Conservation (phyloP, 2,797 vertebrate genomes). For the Pseudochaenichthys georgianus region DNA sequence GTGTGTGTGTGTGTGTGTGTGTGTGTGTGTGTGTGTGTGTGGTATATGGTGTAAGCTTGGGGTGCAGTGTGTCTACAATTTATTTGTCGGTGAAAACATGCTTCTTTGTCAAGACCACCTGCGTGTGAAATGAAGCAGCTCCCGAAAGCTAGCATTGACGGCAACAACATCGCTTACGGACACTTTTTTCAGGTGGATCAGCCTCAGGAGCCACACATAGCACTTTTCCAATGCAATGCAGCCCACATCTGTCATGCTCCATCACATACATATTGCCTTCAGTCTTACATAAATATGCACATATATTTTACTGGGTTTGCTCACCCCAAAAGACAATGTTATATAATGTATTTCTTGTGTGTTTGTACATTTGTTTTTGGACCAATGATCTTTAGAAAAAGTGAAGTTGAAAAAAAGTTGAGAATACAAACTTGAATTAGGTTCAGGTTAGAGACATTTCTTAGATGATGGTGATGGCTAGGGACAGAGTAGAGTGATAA, state of each 20-base stretch:
- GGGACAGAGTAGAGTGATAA: background rate
- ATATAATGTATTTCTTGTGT: constrained; percentile 1
- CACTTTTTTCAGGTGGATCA: background rate
- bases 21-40: too few relatives aligned
- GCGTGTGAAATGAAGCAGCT: too few relatives aligned
- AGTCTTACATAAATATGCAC: constrained; percentile 36
- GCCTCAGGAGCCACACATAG: background rate
- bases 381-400: background rate
- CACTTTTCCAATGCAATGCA: constrained; percentile 10
- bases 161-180: too few relatives aligned
- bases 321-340: constrained; percentile 13
- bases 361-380: background rate
- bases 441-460: background rate
- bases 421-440: background rate
- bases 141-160: too few relatives aligned
- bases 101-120: too few relatives aligned
- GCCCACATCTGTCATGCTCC: constrained; percentile 19
- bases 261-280: constrained; percentile 14
- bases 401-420: background rate
- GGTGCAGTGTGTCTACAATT: too few relatives aligned
- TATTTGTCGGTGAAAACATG: too few relatives aligned
- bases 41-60: too few relatives aligned
- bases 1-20: too few relatives aligned
- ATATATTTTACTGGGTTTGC: constrained; percentile 26
- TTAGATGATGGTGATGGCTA: background rate